A percentile compares a stretch with the other conserved stretches of the same genome.
These are phyloP conservation scores for Engystomops pustulosus DNA, from an alignment of 2,113 vertebrate species.

Conservation along the genomic window DNA sequence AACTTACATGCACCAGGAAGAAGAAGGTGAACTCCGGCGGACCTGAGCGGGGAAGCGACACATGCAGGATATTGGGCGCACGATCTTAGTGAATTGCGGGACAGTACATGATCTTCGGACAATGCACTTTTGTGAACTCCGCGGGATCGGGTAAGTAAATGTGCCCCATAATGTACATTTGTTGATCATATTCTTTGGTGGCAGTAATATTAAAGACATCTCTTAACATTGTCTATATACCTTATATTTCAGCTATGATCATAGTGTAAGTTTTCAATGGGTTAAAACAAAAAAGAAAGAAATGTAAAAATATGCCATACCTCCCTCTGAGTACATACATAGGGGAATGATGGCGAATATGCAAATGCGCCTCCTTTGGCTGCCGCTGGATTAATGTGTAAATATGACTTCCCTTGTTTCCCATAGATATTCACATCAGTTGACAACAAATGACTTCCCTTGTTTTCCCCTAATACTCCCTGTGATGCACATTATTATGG, in stretches of 20 bases:
- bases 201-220: too few species aligned
- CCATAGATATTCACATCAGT: conserved; percentile 67
- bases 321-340: conserved; percentile 34
- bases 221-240: not conserved
- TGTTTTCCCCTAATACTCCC: conserved; percentile 66
- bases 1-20: too few species aligned
- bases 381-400: conserved; percentile 28
- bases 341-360: conserved; percentile 26
- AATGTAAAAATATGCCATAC: conserved; percentile 5
- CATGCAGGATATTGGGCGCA: too few species aligned
- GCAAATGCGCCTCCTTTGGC: conserved; percentile 23
- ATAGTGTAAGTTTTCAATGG: not conserved
- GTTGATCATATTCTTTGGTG: too few species aligned
- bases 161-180: too few species aligned
- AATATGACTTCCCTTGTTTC: conserved; percentile 8
- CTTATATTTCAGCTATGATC: not conserved
- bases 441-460: conserved; percentile 71
- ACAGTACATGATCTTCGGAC: too few species aligned
- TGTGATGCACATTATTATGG: conserved; percentile 71
- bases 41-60: too few species aligned
- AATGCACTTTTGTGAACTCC: too few species aligned
- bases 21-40: too few species aligned
- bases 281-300: conserved; percentile 1
- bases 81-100: too few species aligned
- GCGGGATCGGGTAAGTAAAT: too few species aligned